phyloP scores from a whole-genome alignment of 2,113 vertebrate genomes.

The Psittacara wagleri region DNA sequence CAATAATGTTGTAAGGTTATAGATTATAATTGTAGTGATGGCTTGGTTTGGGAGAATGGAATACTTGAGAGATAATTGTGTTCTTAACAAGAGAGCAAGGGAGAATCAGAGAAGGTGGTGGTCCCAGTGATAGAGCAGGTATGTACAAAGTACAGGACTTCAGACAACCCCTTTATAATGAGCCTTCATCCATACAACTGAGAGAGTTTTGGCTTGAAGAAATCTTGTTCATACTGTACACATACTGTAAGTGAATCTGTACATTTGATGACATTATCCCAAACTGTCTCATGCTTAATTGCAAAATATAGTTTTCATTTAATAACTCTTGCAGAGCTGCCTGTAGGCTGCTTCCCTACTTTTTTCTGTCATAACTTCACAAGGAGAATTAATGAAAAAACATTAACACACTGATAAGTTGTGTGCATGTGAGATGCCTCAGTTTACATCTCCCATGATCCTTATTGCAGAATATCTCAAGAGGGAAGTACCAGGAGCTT shows the following conservation, averaged over 20 bases:
- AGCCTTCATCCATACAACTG: not conserved
- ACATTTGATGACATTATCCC: not conserved
- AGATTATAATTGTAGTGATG: not conserved
- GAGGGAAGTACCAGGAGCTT: not conserved
- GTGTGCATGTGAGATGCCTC: not conserved
- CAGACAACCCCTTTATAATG: not conserved
- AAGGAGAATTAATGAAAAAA: not conserved
- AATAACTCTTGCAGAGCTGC: not conserved
- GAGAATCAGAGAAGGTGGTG: not conserved
- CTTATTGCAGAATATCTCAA: not conserved
- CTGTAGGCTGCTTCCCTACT: not conserved
- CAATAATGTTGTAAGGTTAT: not conserved
- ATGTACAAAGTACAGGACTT: not conserved
- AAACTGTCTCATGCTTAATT: not conserved
- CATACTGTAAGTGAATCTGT: not conserved
- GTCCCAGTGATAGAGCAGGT: not conserved
- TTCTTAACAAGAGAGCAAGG: not conserved
- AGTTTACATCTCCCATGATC: not conserved
- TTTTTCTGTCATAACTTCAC: not conserved
- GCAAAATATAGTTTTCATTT: not conserved
- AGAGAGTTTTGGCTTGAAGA: not conserved
- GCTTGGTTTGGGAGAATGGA: not conserved
- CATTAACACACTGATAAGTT: not conserved
- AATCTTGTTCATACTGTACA: not conserved
- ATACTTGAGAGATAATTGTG: not conserved